Evolutionary conservation across 2,888 invertebrate genomes (phyloP).

Genomic region (Lagria hirta): DNA sequence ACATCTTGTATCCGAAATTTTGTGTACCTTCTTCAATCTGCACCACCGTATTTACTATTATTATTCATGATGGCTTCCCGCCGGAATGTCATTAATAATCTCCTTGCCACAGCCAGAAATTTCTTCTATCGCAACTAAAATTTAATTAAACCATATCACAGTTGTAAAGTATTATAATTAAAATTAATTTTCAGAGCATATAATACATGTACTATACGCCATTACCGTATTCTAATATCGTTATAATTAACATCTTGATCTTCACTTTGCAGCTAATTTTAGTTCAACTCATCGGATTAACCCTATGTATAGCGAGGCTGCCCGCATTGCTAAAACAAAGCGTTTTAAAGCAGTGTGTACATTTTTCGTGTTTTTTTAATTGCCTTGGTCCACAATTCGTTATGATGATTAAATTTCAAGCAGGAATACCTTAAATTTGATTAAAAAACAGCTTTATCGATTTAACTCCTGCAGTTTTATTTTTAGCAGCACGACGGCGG

Average conservation of each 20-base stretch:
- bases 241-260: constrained; percentile 23
- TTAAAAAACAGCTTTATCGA: constrained; percentile 5
- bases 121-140: constrained; percentile 19
- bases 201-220: constrained; percentile 7
- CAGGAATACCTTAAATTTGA: constrained; percentile 5
- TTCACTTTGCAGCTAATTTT: constrained; percentile 17
- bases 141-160: constrained; percentile 21
- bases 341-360: too few species aligned
- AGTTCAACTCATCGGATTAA: constrained; percentile 18
- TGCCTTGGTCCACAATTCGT: too few species aligned
- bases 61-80: constrained; percentile 1
- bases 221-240: constrained; percentile 19
- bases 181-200: constrained; percentile 19
- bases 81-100: constrained; percentile 11
- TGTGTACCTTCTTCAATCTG: constrained; percentile 2
- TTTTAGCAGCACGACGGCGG: constrained; percentile 1
- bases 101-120: constrained; percentile 9
- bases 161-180: constrained; percentile 20
- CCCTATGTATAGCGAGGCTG: constrained; percentile 7
- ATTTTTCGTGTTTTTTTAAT: too few species aligned
- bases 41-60: constrained; percentile 6
- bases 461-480: constrained; percentile 1
- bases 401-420: constrained; percentile 7
- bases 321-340: constrained; percentile 12
- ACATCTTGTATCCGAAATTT: constrained; percentile 2